Evolutionary conservation across 2,888 invertebrate genomes (phyloP), one percentile per base, ranked within the genome.

Genomic region (Pheosia tremula): DNA sequence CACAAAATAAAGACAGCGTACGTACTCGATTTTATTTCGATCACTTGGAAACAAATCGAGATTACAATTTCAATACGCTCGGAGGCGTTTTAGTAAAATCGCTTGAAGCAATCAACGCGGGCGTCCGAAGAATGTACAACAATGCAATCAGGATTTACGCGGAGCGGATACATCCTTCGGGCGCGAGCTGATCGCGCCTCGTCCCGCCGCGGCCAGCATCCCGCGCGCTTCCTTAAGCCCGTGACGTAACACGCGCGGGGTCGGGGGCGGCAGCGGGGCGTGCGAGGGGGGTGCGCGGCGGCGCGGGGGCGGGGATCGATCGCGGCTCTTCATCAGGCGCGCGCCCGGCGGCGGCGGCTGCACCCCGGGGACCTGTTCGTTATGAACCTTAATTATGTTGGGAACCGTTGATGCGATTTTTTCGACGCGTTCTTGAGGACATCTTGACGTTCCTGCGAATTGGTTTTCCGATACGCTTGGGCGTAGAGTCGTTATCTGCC

Each of bases 321-420:
- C 61, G 75, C 64, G 37, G 61, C 62, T 59, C 58, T 55, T 65
- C 74, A 65, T 64, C 66, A 62, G 24, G 50, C 11, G 54, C 38
- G 24, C 38, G 39, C 55, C 37, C 38, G 64, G 61, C 69, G 67
- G 61, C 69, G 67, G 53, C 61, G 61, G 57, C 63, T 64, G 68
- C 65, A 67, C 62, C 64, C 63, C 58, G 36, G 57, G 66, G 67
- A 41, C 38, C 64, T 62, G 64, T 62, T 70, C 73, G 68, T 68
- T 75, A 61, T 61, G 64, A 66, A 56, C 62, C 66, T 72, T 75
- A 62, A 72, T 70, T 65, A 70, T 56, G 72, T 74, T 58, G 59
- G 60, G 60, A 45, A 54, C 61, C 60, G 62, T 62, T 66, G 65
- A 62, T 57, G 63, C 66, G 60, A 61, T 61, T 56, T 57, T 61